Conservation (phyloP, 2,113 vertebrate species). For the Oncorhynchus kisutch region DNA sequence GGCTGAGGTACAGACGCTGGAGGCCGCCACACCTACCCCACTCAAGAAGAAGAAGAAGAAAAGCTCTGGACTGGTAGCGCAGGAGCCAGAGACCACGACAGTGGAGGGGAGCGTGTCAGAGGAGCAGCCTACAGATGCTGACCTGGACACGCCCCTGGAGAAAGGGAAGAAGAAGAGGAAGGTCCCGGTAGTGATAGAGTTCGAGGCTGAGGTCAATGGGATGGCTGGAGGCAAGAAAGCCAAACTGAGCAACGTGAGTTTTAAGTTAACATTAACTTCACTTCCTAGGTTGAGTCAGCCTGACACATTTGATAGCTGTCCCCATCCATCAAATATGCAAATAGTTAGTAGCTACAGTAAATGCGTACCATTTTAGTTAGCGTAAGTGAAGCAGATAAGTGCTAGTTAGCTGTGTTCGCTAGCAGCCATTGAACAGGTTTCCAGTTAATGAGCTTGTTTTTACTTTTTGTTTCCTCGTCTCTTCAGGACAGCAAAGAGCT, state of each 20-base stretch:
- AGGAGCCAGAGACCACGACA: neutral
- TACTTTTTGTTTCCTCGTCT: neutral
- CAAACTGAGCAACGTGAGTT: slow-evolving; percentile 37
- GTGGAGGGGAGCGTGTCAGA: neutral
- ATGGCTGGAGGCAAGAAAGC: slow-evolving; percentile 7
- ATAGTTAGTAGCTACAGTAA: neutral
- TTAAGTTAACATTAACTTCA: neutral
- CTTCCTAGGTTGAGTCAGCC: neutral
- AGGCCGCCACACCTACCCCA: neutral
- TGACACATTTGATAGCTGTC: neutral
- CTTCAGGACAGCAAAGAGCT: slow-evolving; percentile 21
- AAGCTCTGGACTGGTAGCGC: neutral
- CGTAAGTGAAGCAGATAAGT: too few species aligned
- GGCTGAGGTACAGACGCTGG: too few species aligned
- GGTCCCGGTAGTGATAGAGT: slow-evolving; percentile 58
- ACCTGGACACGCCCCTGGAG: neutral
- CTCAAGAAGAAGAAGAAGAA: slow-evolving; percentile 43
- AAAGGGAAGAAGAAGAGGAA: slow-evolving; percentile 53
- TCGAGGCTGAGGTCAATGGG: slow-evolving; percentile 37
- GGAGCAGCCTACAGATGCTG: too few species aligned
- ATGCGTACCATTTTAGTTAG: neutral
- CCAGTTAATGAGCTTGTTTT: neutral
- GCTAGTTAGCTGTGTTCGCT: too few species aligned
- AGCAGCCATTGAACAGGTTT: neutral
- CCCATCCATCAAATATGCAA: neutral